Percentiles rank a stretch among this genome's conserved stretches.
Evolutionary conservation across 2,797 vertebrate genomes (phyloP).

Genomic region (Mycteria americana): DNA sequence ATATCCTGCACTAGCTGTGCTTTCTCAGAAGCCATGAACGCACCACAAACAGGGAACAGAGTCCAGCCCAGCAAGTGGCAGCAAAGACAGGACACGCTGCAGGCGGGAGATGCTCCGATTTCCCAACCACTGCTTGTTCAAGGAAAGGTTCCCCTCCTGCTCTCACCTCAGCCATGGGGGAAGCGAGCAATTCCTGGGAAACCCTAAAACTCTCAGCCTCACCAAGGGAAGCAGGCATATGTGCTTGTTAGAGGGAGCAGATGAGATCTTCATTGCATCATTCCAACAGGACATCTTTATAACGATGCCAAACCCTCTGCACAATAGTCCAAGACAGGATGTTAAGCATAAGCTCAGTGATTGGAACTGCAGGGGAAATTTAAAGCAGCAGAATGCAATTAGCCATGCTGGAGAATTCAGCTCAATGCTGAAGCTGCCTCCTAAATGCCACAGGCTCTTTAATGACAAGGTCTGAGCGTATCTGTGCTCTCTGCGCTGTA

Average conservation of each 20-base stretch:
- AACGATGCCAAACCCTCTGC: not conserved
- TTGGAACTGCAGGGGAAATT: not conserved
- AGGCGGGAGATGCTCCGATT: not conserved
- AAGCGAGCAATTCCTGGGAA: not conserved
- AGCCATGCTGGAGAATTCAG: not conserved
- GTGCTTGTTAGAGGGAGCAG: not conserved
- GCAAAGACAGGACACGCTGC: not conserved
- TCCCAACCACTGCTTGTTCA: not conserved
- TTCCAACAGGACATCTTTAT: constrained; percentile 14
- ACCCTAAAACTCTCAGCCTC: not conserved
- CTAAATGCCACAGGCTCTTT: not conserved
- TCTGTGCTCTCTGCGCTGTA: not conserved
- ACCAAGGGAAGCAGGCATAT: not conserved
- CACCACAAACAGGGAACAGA: not conserved
- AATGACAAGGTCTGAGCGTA: not conserved
- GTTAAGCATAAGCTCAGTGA: not conserved
- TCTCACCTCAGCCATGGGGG: not conserved
- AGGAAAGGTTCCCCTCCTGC: not conserved
- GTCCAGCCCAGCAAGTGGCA: not conserved
- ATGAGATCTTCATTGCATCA: not conserved
- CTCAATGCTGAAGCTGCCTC: not conserved
- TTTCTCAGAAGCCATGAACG: not conserved
- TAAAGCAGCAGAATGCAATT: constrained; percentile 45
- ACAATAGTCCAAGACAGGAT: constrained; percentile 21
- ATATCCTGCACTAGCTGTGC: not conserved